These are phyloP conservation scores for Cephalotes varians DNA, from an alignment of 2,888 invertebrate species.

Conservation along the genomic window DNA sequence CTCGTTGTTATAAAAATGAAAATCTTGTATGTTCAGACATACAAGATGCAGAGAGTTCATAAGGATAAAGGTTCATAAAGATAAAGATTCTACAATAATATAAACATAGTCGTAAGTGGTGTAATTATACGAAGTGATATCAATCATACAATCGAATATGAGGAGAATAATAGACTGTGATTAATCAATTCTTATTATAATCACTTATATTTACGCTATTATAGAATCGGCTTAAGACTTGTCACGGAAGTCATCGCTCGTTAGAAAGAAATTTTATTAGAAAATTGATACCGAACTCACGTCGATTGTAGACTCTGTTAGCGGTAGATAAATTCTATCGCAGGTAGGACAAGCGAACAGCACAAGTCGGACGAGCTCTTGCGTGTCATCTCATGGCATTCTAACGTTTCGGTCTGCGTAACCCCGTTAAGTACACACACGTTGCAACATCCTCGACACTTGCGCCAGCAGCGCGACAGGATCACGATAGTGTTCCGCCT, in stretches of 20 bases:
- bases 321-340: conserved; percentile 8
- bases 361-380: conserved; percentile 18
- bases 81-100: no score
- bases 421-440: conserved; percentile 44
- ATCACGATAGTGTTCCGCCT: conserved; percentile 54
- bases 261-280: conserved; percentile 20
- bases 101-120: no score
- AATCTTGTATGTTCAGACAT: neutral
- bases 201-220: no score
- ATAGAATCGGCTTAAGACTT: no score
- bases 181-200: no score
- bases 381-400: conserved; percentile 20
- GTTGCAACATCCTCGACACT: conserved; percentile 41
- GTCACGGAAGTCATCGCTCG: neutral
- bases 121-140: no score
- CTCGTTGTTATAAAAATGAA: neutral
- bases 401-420: conserved; percentile 21
- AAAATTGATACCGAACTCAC: neutral
- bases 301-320: neutral
- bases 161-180: no score
- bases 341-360: conserved; percentile 5
- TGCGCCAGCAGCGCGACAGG: conserved; percentile 36
- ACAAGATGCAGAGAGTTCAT: neutral
- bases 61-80: no score
- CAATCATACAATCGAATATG: no score